These are phyloP conservation scores for Anolis carolinensis DNA, from an alignment of 2,113 vertebrate species.

Conservation along the genomic window DNA sequence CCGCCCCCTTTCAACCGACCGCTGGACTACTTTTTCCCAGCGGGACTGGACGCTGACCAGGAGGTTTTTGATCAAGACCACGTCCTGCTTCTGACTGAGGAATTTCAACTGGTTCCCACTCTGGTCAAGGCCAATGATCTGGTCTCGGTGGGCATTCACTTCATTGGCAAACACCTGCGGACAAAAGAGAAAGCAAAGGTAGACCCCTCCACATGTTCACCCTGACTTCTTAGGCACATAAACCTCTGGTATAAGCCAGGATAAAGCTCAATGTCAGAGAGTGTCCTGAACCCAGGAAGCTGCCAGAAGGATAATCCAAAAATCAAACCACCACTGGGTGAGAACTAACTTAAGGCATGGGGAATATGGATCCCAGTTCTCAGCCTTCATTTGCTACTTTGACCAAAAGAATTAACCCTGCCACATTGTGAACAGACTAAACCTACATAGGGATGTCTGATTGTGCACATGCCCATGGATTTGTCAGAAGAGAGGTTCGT, in stretches of 20 bases:
- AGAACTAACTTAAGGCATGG: not conserved
- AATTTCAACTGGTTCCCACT: constrained; percentile 95
- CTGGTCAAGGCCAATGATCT: constrained; percentile 95
- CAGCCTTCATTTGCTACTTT: not conserved
- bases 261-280: not conserved
- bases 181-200: not conserved
- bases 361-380: too few species aligned
- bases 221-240: fast-evolving
- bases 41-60: constrained; percentile 96
- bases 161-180: constrained; percentile 95
- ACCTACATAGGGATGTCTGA: not conserved
- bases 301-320: not conserved
- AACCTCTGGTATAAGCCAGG: not conserved
- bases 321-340: not conserved
- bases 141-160: constrained; percentile 94
- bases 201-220: fast-evolving
- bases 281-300: too few species aligned
- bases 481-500: not conserved
- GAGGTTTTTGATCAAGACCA: constrained; percentile 97
- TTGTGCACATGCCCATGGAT: not conserved
- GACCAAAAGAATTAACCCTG: not conserved
- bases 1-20: constrained; percentile 92
- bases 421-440: not conserved
- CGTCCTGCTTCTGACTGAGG: constrained; percentile 96
- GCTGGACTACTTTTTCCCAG: constrained; percentile 98